Percentiles rank a stretch among this genome's conserved stretches.
Evolutionary conservation across 2,888 invertebrate species (phyloP).

Genomic region (Ernsta delagoae): DNA sequence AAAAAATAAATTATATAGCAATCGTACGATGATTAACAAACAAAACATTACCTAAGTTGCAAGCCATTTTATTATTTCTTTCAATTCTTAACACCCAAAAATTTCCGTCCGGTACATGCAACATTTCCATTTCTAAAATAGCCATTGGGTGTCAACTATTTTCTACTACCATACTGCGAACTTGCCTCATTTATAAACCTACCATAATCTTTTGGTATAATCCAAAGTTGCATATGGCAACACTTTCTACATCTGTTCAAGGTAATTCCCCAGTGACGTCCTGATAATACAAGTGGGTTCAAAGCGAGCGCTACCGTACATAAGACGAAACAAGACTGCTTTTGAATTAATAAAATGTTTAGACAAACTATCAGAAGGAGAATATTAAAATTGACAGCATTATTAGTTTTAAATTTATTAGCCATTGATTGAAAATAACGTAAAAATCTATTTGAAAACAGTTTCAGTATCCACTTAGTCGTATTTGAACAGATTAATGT

Average conservation of each 20-base stretch:
- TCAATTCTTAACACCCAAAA: constrained; percentile 31
- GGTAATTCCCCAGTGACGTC: constrained; percentile 16
- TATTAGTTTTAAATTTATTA: constrained; percentile 21
- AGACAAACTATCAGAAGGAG: constrained; percentile 19
- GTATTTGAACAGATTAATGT: too few relatives aligned
- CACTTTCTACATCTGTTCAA: constrained; percentile 12
- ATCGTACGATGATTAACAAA: neutral
- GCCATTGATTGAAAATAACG: constrained; percentile 7
- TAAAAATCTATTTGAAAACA: constrained; percentile 1
- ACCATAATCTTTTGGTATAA: neutral
- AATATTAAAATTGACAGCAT: constrained; percentile 11
- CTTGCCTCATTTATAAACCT: neutral
- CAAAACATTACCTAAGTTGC: constrained; percentile 15
- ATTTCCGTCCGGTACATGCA: constrained; percentile 38
- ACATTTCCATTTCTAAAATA: constrained; percentile 27
- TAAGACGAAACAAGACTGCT: constrained; percentile 37
- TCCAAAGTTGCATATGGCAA: constrained; percentile 8
- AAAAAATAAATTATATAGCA: constrained; percentile 24
- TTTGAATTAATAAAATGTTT: constrained; percentile 32
- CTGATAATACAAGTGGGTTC: constrained; percentile 33
- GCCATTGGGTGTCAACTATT: constrained; percentile 34
- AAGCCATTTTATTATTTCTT: constrained; percentile 5
- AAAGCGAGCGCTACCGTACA: constrained; percentile 38
- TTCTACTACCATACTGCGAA: constrained; percentile 17
- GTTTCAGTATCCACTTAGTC: too few relatives aligned